These are phyloP conservation scores for Arctia plantaginis DNA, from an alignment of 2,888 invertebrate species.

Conservation along the genomic window DNA sequence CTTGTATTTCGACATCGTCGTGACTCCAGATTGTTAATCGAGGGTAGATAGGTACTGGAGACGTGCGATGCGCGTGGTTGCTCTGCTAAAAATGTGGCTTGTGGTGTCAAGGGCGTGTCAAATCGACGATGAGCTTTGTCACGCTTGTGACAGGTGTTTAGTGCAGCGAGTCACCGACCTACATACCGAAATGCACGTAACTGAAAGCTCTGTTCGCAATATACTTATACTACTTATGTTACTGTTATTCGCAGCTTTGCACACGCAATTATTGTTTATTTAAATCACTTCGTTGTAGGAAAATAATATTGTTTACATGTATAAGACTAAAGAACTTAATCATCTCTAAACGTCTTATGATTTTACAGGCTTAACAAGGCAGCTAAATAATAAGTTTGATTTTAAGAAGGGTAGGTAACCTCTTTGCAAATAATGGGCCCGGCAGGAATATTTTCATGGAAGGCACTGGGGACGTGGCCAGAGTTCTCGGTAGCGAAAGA, in stretches of 20 bases:
- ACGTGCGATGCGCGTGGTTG: constrained; percentile 45
- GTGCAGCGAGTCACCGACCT: constrained; percentile 33
- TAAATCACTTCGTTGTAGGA: not conserved
- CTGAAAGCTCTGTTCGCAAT: constrained; percentile 13
- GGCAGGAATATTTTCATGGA: no score
- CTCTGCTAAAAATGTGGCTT: constrained; percentile 60
- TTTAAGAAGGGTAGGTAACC: no score
- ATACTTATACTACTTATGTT: not conserved
- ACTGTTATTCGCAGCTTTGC: not conserved
- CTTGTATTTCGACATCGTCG: constrained; percentile 68
- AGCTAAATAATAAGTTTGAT: no score
- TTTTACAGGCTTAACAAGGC: no score
- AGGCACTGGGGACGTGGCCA: no score
- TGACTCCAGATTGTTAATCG: constrained; percentile 70
- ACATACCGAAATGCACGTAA: constrained; percentile 26
- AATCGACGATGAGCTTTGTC: constrained; percentile 45
- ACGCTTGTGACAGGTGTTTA: constrained; percentile 52
- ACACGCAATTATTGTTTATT: not conserved
- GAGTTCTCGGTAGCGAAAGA: no score
- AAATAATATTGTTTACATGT: no score
- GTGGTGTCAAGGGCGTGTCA: constrained; percentile 51
- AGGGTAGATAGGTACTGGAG: constrained; percentile 34
- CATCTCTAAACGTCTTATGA: no score
- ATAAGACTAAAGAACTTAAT: no score
- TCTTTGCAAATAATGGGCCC: no score